phyloP scores from a whole-genome alignment of 1,140 invertebrate species.

The Leptoteleia sp. region DNA sequence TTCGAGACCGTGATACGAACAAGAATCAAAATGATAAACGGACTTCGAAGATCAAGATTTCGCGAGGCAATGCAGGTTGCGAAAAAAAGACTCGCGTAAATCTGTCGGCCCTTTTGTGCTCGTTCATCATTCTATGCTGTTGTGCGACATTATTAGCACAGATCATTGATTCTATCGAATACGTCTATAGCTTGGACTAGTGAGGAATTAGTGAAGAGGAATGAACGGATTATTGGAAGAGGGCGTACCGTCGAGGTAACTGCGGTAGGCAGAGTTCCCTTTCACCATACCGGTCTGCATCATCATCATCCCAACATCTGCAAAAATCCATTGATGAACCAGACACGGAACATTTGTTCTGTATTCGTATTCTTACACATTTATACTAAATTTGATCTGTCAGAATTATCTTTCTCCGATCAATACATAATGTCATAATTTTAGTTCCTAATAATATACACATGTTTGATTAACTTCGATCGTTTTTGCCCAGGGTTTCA shows the following conservation, averaged over 20 bases:
- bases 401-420: background rate
- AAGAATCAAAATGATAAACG: conserved; percentile 24
- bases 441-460: background rate
- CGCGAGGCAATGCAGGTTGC: background rate
- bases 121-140: conserved; percentile 35
- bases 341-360: no score
- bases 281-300: conserved; percentile 96
- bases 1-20: conserved; percentile 30
- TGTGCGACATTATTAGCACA: conserved; percentile 50
- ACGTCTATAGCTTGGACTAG: conserved; percentile 57
- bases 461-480: conserved; percentile 1
- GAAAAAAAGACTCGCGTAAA: background rate
- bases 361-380: conserved; percentile 32
- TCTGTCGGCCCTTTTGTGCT: background rate
- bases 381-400: conserved; percentile 29
- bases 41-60: conserved; percentile 10
- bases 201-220: conserved; percentile 58
- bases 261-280: conserved; percentile 89
- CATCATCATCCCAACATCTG: conserved; percentile 97
- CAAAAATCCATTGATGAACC: no score
- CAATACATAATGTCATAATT: background rate
- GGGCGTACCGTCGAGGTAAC: conserved; percentile 89
- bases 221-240: conserved; percentile 71
- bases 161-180: conserved; percentile 58
- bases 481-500: conserved; percentile 51